A percentile compares a stretch with the other conserved stretches of the same genome.
These are phyloP conservation scores for Athalia rosae DNA, from an alignment of 2,888 invertebrate genomes.

Conservation along the genomic window DNA sequence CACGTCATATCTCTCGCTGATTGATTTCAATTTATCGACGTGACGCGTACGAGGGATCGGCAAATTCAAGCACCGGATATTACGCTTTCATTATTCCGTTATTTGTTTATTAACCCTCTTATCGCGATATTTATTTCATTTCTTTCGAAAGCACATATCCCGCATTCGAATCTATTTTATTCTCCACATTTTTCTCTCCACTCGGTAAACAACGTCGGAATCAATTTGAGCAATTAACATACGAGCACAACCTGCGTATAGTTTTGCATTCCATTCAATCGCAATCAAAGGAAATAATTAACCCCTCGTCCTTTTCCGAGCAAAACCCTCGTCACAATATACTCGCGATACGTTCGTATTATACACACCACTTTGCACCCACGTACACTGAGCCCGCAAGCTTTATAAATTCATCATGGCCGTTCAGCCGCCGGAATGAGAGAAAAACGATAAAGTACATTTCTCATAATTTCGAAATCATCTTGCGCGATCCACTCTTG, in stretches of 20 bases:
- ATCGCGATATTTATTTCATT: not conserved
- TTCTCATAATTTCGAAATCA: too few relatives aligned
- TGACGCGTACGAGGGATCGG: too few relatives aligned
- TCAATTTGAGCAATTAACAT: constrained; percentile 20
- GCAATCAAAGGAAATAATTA: constrained; percentile 10
- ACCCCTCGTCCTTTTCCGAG: not conserved
- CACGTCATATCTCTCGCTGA: too few relatives aligned
- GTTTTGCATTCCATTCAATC: constrained; percentile 29
- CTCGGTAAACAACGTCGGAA: not conserved
- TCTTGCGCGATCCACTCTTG: not conserved
- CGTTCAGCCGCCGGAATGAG: not conserved
- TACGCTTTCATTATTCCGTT: too few relatives aligned
- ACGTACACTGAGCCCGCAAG: not conserved
- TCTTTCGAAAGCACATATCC: not conserved
- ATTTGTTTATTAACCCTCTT: too few relatives aligned
- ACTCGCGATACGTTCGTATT: not conserved
- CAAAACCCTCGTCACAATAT: not conserved
- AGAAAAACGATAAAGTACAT: too few relatives aligned
- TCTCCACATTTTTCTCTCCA: not conserved
- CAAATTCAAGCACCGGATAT: too few relatives aligned
- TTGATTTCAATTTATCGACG: too few relatives aligned
- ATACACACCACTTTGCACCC: not conserved
- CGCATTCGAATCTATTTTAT: not conserved
- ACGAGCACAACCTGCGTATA: not conserved
- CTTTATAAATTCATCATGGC: not conserved